phyloP scores from a whole-genome alignment of 1,140 invertebrate species.

The Micrasema longulum region DNA sequence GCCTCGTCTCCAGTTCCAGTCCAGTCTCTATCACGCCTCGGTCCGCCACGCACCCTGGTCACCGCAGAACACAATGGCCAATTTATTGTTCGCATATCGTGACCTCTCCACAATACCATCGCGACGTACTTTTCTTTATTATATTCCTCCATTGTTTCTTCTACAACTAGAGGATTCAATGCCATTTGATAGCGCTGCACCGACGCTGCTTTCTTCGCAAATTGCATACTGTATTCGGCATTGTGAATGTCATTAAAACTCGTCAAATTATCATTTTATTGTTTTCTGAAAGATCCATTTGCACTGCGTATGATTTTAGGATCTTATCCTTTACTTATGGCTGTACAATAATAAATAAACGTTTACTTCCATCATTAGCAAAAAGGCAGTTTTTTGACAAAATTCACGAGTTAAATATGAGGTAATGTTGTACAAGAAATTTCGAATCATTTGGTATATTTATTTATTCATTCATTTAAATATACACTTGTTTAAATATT shows the following conservation, averaged over 20 bases:
- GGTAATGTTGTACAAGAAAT: too few species aligned
- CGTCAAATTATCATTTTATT: not conserved
- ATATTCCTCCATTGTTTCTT: constrained; percentile 19
- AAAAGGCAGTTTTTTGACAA: too few species aligned
- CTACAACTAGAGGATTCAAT: constrained; percentile 24
- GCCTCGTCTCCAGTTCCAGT: not conserved
- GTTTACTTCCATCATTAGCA: too few species aligned
- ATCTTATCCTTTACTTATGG: too few species aligned
- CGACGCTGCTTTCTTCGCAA: constrained; percentile 1
- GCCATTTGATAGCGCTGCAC: not conserved
- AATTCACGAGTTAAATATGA: too few species aligned
- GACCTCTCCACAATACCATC: constrained; percentile 1
- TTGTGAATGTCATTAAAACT: not conserved
- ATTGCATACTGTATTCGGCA: not conserved
- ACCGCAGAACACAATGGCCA: constrained; percentile 21
- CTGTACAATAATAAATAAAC: too few species aligned
- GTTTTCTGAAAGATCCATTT: too few species aligned
- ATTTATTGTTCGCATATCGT: not conserved
- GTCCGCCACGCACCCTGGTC: not conserved
- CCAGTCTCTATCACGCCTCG: not conserved
- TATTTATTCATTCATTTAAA: too few species aligned
- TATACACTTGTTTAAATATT: too few species aligned
- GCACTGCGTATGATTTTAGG: too few species aligned
- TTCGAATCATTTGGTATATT: too few species aligned
- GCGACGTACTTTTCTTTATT: not conserved